A percentile compares a stretch with the other conserved stretches of the same genome.
phyloP scores from a whole-genome alignment of 2,888 invertebrate genomes.

The Amiota minor region DNA sequence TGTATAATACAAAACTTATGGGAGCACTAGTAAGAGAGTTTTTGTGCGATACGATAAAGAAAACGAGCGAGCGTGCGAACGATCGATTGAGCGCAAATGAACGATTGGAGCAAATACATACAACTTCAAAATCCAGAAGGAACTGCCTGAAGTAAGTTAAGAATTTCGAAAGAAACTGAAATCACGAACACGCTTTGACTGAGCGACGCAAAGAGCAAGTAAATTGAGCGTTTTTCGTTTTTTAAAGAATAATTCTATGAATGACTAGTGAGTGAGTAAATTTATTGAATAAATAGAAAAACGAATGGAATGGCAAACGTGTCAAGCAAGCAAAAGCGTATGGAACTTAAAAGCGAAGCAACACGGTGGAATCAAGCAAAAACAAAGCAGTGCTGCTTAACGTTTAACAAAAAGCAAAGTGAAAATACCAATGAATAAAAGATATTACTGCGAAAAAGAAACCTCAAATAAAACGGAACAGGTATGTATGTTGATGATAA shows the following conservation, averaged over 20 bases:
- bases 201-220: conserved; percentile 15
- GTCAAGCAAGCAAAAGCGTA: neutral
- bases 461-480: conserved; percentile 1
- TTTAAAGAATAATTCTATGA: neutral
- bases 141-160: conserved; percentile 28
- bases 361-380: no score
- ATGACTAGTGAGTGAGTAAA: conserved; percentile 1
- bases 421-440: neutral
- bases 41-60: no score
- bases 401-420: neutral
- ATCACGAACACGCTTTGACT: neutral
- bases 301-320: neutral
- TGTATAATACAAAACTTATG: neutral
- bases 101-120: conserved; percentile 2
- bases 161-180: conserved; percentile 12
- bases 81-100: no score
- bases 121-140: conserved; percentile 27
- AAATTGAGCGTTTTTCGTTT: neutral
- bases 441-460: neutral
- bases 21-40: neutral
- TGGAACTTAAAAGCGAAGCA: no score
- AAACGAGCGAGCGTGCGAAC: neutral
- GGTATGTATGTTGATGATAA: neutral
- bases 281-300: neutral
- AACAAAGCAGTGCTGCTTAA: no score